phyloP scores from a whole-genome alignment of 2,797 vertebrate genomes.

The Myotis myotis region DNA sequence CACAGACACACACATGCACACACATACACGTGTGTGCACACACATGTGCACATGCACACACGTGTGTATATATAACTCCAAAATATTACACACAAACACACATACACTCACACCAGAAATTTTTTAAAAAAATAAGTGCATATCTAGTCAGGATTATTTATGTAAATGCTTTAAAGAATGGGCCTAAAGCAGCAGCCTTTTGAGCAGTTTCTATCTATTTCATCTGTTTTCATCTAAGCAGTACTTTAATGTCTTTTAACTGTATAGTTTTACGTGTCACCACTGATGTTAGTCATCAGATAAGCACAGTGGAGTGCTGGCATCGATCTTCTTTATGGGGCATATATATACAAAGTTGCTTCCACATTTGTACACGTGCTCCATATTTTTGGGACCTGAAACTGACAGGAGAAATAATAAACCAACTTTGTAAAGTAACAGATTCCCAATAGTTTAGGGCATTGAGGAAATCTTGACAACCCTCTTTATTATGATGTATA shows the following conservation, averaged over 20 bases:
- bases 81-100: neutral
- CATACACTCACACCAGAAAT: neutral
- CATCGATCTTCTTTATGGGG: slow-evolving; percentile 77
- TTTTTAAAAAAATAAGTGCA: neutral
- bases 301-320: slow-evolving; percentile 71
- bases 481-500: slow-evolving; percentile 73
- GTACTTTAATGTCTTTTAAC: slow-evolving; percentile 78
- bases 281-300: slow-evolving; percentile 69
- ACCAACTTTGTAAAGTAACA: slow-evolving; percentile 77
- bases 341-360: slow-evolving; percentile 72
- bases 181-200: slow-evolving; percentile 66
- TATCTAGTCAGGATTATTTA: slow-evolving; percentile 69
- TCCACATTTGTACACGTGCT: slow-evolving; percentile 70
- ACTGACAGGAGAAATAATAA: slow-evolving; percentile 78
- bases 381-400: slow-evolving; percentile 75
- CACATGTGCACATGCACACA: neutral
- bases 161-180: slow-evolving; percentile 72
- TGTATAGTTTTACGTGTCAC: slow-evolving; percentile 78
- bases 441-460: slow-evolving; percentile 76
- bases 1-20: no score
- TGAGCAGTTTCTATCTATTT: slow-evolving; percentile 75
- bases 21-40: neutral
- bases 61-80: no score
- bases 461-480: slow-evolving; percentile 72
- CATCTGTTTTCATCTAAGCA: slow-evolving; percentile 77